Base-by-base conservation (phyloP, 1,140 invertebrate species). In the Lepidostoma basale region DNA sequence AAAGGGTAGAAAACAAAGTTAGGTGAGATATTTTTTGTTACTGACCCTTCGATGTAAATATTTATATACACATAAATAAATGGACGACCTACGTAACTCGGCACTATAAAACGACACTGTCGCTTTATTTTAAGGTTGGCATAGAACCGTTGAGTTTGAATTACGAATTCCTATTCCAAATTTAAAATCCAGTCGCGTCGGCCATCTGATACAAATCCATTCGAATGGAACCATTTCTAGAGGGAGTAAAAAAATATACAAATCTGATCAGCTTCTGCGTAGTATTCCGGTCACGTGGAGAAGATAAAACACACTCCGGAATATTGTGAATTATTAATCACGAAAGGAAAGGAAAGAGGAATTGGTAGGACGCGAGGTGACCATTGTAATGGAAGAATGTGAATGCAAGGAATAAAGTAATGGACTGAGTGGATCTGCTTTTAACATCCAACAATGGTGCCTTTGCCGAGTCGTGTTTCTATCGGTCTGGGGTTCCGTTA, bases 261-360 rank as follows among this genome's bases (percentile, higher is more conserved):
- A 54, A 54, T 54, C 49, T n/a, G 49, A 54, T 54, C 49, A 54
- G n/a, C 8, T 16, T 30, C 49, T 28, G 16, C 28, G 25, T 30
- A 54, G 49, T 30, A 54, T 26, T 54, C 49, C n/a, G 28, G 49
- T 54, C 49, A 54, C 49, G 49, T 5, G 49, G 12, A 18, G 2
- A 14, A 30, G 49, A 54, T 54, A 54, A 54, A 54, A 33, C 49
- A 54, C 26, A 18, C 26, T 30, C 49, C 49, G 14, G 49, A 54
- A 30, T 10, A 54, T 4, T 54, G 12, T 28, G 49, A 54, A 54
- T 54, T 54, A 54, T 14, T 54, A 54, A 54, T 28, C 49, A 16
- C 25, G n/a, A 1, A 9, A 12, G 33, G 14, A 36, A 5, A 9
- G 14, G 33, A n/a, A n/a, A 36, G 10, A n/a, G 2, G 9, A 36